These are phyloP conservation scores for Apistogramma diplotaenia DNA, from an alignment of 2,113 vertebrate genomes.

Conservation along the genomic window DNA sequence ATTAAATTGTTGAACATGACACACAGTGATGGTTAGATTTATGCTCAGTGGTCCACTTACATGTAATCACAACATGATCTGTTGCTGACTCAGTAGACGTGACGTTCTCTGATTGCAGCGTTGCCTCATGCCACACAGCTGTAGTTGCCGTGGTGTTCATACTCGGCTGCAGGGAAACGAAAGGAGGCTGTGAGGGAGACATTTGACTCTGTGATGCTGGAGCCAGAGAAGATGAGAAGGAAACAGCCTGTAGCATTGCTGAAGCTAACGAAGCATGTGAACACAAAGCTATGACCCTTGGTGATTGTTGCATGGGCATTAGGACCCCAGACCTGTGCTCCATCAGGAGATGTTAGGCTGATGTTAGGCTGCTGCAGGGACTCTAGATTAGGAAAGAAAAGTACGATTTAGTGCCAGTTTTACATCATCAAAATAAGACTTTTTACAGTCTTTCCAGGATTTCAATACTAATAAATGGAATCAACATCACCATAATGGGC, in stretches of 20 bases:
- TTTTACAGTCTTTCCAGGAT: too few species aligned
- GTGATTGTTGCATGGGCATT: background rate
- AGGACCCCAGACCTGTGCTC: background rate
- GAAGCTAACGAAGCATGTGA: background rate
- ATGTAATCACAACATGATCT: background rate
- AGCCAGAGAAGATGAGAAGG: background rate
- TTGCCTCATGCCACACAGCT: background rate
- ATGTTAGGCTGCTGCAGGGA: background rate
- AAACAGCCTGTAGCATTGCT: background rate
- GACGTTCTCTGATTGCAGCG: background rate
- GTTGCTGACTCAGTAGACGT: background rate
- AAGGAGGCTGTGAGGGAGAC: background rate
- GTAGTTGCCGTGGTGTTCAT: slow-evolving; percentile 14
- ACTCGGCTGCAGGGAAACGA: background rate
- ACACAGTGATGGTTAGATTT: background rate
- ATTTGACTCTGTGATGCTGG: background rate
- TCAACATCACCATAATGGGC: background rate
- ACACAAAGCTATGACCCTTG: background rate
- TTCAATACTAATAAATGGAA: too few species aligned
- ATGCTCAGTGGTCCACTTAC: background rate
- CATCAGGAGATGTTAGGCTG: background rate
- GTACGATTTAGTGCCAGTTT: background rate
- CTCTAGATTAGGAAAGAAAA: background rate
- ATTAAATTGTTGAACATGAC: background rate
- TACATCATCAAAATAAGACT: background rate